Conservation (phyloP, 2,888 invertebrate species). For the Ennomos quercinarius region DNA sequence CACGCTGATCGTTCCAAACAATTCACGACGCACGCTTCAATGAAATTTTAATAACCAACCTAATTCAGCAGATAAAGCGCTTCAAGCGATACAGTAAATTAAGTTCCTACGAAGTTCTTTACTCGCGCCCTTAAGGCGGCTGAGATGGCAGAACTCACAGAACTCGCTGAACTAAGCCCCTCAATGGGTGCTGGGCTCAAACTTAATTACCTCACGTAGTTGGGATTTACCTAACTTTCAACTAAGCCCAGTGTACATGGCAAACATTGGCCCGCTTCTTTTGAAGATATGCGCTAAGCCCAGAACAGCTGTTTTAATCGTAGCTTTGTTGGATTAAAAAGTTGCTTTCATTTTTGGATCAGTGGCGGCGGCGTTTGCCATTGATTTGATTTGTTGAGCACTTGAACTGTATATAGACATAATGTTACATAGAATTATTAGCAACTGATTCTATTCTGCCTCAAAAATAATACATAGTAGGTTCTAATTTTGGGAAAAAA, state of each 20-base stretch:
- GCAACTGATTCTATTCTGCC: no score
- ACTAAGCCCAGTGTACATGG: slow-evolving; percentile 59
- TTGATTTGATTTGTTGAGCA: neutral
- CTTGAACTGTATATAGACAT: no score
- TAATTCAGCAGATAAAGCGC: slow-evolving; percentile 24
- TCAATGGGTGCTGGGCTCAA: slow-evolving; percentile 48
- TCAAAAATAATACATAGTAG: no score
- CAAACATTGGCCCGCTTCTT: slow-evolving; percentile 42
- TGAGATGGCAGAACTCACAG: slow-evolving; percentile 32
- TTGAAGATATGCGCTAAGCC: slow-evolving; percentile 39
- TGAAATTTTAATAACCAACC: slow-evolving; percentile 21
- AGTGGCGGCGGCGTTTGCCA: neutral
- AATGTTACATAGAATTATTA: no score
- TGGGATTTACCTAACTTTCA: slow-evolving; percentile 63
- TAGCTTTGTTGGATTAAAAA: slow-evolving; percentile 19
- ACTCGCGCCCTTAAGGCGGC: slow-evolving; percentile 32
- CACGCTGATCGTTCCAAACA: no score
- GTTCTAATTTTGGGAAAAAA: no score
- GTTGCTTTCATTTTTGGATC: slow-evolving; percentile 9
- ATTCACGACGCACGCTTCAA: neutral
- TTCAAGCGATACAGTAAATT: slow-evolving; percentile 31
- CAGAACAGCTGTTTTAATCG: slow-evolving; percentile 41
- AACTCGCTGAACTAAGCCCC: slow-evolving; percentile 44
- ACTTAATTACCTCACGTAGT: slow-evolving; percentile 65
- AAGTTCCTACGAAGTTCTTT: slow-evolving; percentile 28